Evolutionary conservation across 1,140 invertebrate species (phyloP), one percentile per base, ranked within the genome.

Genomic region (Aphaenogaster floridana): DNA sequence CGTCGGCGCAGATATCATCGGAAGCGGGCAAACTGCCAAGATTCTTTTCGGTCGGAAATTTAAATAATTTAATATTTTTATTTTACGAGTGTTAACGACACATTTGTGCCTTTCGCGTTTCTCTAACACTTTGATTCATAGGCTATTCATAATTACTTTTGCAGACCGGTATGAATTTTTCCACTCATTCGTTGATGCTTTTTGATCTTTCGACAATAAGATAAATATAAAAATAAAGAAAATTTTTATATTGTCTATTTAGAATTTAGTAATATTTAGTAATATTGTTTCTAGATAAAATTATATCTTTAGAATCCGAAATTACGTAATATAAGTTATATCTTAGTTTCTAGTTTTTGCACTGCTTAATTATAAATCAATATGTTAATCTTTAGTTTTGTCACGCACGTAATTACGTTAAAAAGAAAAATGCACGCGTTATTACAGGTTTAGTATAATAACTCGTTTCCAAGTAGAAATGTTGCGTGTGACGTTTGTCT

Each of bases 1-100:
- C 66, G 52, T 28, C 11, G 28, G 17, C 39, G 21, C 64, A 57
- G 52, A 57, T 48, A 72, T 78, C 74, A 79, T 68, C 11, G 45
- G 8, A 45, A 50, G 9, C 15, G 72, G 89, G 88, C 89, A 85
- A 36, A 21, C 57, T 76, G 88, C 89, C 88, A 90, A 90, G 88
- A 85, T 87, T 48, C 66, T 59, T 28, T 59, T 87, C 77, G 78
- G 78, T 85, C 63, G 34, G 28, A 59, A 64, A 85, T 85, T 80
- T 36, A 54, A 50, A 52, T 66, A 66, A 61, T 89, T 79, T 13
- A 78, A 42, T 74, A 52, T 89, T 69, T 87, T 88, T 74, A 90
- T 90, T 90, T 90, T 69, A 63, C 45, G 59, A 45, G 77, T 77
- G 68, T 57, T 34, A 59, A 57, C 13, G 36, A 28, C 13, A 0